Conservation (phyloP, 2,888 invertebrate genomes). For the Eustalomyia histrio region DNA sequence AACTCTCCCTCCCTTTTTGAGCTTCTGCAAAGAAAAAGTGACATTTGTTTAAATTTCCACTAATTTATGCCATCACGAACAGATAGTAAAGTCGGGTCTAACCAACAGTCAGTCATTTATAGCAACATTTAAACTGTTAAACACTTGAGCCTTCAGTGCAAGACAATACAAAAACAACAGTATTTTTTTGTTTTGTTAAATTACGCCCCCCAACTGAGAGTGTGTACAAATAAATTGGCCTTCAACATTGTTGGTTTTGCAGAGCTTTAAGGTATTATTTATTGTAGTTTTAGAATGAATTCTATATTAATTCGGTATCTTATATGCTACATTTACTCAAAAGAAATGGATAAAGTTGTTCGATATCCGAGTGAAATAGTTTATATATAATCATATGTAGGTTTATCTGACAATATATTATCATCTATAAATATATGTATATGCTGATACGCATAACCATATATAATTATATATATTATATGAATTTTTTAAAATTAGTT, state of each 20-base stretch:
- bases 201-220: slow-evolving; percentile 3
- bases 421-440: too few species aligned
- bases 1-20: background rate
- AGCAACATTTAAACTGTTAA: slow-evolving; percentile 12
- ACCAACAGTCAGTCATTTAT: background rate
- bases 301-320: too few species aligned
- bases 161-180: slow-evolving; percentile 1
- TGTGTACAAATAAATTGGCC: slow-evolving; percentile 44
- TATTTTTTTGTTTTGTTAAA: background rate
- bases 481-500: too few species aligned
- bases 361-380: too few species aligned
- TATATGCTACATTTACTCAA: too few species aligned
- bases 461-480: too few species aligned
- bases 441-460: too few species aligned
- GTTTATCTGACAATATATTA: too few species aligned
- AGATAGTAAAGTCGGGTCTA: background rate
- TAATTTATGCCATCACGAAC: slow-evolving; percentile 27
- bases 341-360: too few species aligned
- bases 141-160: slow-evolving; percentile 10
- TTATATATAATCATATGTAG: too few species aligned
- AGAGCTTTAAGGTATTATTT: background rate
- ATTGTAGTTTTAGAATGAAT: background rate
- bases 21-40: slow-evolving; percentile 7
- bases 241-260: slow-evolving; percentile 22
- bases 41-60: slow-evolving; percentile 23